Percentiles rank a stretch among this genome's conserved stretches.
These are phyloP conservation scores for Gobius niger DNA, from an alignment of 2,113 vertebrate species.

Conservation along the genomic window DNA sequence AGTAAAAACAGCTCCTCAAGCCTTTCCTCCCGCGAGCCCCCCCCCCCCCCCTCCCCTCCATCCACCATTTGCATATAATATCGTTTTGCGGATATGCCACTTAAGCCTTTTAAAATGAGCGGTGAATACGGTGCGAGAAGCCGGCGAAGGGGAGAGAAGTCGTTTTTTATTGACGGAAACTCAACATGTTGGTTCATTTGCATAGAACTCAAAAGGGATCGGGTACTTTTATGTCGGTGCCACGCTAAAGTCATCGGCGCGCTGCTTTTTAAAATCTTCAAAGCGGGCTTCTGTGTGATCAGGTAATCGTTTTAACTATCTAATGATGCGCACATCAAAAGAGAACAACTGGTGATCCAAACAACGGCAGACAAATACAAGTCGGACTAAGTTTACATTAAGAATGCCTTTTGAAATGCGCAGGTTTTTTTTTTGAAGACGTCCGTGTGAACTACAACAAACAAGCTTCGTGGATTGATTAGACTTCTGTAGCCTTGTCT, in stretches of 20 bases:
- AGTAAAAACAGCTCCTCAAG: conserved; percentile 37
- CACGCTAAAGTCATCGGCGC: background rate
- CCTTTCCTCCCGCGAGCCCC: conserved; percentile 37
- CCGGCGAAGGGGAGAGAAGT: conserved; percentile 17
- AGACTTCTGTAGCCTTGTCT: too few relatives aligned
- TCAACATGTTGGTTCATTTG: conserved; percentile 17
- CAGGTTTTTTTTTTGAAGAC: too few relatives aligned
- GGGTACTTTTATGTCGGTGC: background rate
- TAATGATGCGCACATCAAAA: conserved; percentile 21
- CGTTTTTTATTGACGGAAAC: conserved; percentile 14
- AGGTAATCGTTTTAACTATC: background rate
- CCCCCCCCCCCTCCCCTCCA: too few relatives aligned
- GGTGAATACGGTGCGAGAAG: conserved; percentile 7
- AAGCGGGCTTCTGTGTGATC: background rate
- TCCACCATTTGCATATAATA: conserved; percentile 56
- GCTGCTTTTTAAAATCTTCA: background rate
- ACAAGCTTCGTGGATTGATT: too few relatives aligned
- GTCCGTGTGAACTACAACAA: too few relatives aligned
- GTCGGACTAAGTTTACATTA: background rate
- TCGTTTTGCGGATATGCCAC: conserved; percentile 41
- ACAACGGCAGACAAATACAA: conserved; percentile 5
- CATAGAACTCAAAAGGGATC: conserved; percentile 14
- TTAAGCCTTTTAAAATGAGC: conserved; percentile 42
- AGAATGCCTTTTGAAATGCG: conserved; percentile 17
- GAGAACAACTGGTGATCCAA: conserved; percentile 1